A percentile compares a stretch with the other conserved stretches of the same genome.
phyloP scores from a whole-genome alignment of 2,797 vertebrate genomes.

The Sebastes alutus region DNA sequence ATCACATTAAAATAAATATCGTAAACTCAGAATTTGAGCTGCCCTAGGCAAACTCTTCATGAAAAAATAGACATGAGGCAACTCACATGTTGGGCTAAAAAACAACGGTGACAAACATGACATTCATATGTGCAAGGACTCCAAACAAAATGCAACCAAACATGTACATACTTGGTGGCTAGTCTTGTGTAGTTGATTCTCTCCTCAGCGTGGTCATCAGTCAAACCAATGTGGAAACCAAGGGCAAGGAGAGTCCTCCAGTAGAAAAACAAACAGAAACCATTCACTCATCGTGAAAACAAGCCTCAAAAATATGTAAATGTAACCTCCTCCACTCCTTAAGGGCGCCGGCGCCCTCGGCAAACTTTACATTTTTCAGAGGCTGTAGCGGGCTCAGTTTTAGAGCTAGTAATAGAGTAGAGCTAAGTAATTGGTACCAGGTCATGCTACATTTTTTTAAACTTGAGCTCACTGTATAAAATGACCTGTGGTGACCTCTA shows the following conservation, averaged over 20 bases:
- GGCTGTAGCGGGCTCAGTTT: too few relatives aligned
- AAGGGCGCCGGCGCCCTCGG: too few relatives aligned
- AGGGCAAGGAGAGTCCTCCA: slow-evolving; percentile 90
- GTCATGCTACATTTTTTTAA: too few relatives aligned
- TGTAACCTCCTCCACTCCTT: too few relatives aligned
- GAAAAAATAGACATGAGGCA: neutral
- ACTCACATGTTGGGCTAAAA: neutral
- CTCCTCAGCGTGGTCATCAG: slow-evolving; percentile 87
- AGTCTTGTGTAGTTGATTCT: slow-evolving; percentile 88
- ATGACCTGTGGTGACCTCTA: too few relatives aligned
- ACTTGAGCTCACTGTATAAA: too few relatives aligned
- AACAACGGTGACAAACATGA: neutral
- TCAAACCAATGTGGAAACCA: slow-evolving; percentile 89
- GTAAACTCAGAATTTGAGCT: neutral
- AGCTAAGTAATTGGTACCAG: too few relatives aligned
- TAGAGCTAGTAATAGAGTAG: too few relatives aligned
- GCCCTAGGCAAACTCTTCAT: neutral
- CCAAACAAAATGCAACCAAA: neutral
- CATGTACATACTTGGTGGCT: slow-evolving; percentile 86
- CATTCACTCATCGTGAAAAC: neutral
- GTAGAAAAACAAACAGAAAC: slow-evolving; percentile 20
- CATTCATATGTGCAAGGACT: neutral
- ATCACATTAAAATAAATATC: neutral
- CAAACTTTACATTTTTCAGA: too few relatives aligned
- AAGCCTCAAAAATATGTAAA: neutral